Conservation (phyloP, 2,113 vertebrate genomes). For the Symphodus melops region DNA sequence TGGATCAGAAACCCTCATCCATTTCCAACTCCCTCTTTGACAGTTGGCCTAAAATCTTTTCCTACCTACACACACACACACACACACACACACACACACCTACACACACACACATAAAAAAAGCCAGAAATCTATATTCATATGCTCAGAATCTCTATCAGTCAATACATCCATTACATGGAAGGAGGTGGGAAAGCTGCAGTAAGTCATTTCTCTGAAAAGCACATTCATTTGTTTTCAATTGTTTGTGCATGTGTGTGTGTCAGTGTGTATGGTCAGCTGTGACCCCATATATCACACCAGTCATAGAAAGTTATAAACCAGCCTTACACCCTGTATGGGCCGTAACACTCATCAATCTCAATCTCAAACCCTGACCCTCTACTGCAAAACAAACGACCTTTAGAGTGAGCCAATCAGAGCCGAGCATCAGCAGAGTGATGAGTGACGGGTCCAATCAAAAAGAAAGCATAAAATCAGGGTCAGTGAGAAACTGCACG, state of each 20-base stretch:
- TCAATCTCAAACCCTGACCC: constrained; percentile 34
- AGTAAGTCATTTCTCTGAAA: constrained; percentile 33
- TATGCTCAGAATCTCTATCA: neutral
- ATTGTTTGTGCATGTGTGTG: neutral
- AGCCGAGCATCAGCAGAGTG: neutral
- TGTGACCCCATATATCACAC: constrained; percentile 24
- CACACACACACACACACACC: constrained; percentile 16
- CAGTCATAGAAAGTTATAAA: constrained; percentile 25
- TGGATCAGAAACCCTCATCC: constrained; percentile 45
- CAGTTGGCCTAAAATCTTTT: constrained; percentile 27
- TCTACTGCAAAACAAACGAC: constrained; percentile 1
- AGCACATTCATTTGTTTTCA: constrained; percentile 35
- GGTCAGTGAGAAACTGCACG: constrained; percentile 39
- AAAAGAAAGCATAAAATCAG: constrained; percentile 41
- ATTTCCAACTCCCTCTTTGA: constrained; percentile 31
- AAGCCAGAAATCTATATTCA: constrained; percentile 8
- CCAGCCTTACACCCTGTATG: constrained; percentile 11
- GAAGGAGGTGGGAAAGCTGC: constrained; percentile 18
- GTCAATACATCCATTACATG: constrained; percentile 40
- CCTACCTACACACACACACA: neutral
- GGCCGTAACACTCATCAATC: constrained; percentile 30
- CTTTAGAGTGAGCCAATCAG: constrained; percentile 31
- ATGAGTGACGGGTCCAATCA: constrained; percentile 30
- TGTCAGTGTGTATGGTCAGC: neutral
- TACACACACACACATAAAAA: neutral